These are phyloP conservation scores for Dicaeum eximium DNA, from an alignment of 2,113 vertebrate genomes.

Conservation along the genomic window DNA sequence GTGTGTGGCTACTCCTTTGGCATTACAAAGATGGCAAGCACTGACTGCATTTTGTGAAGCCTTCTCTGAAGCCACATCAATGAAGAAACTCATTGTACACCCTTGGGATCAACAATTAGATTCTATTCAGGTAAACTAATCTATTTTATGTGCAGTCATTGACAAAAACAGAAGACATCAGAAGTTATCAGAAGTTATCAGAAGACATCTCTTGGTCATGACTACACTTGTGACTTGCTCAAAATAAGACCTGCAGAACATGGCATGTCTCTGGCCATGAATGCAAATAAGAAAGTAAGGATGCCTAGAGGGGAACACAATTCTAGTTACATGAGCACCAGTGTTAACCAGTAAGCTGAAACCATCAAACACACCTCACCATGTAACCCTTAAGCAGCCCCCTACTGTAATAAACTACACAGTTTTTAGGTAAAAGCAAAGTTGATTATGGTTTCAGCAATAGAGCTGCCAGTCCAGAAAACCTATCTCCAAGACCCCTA, in stretches of 20 bases:
- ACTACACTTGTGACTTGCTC: neutral
- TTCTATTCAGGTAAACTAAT: slow-evolving; percentile 34
- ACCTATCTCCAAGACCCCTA: neutral
- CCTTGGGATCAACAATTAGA: neutral
- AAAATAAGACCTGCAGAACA: neutral
- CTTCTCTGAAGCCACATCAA: neutral
- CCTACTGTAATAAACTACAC: neutral
- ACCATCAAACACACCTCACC: neutral
- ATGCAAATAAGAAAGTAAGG: neutral
- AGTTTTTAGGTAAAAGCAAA: neutral
- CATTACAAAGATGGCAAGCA: neutral
- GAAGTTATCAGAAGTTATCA: slow-evolving; percentile 12
- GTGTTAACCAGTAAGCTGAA: neutral
- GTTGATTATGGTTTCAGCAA: neutral
- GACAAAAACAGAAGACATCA: slow-evolving; percentile 33
- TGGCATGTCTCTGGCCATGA: neutral
- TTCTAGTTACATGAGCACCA: neutral
- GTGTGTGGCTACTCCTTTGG: neutral
- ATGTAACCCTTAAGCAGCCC: neutral
- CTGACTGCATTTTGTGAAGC: neutral
- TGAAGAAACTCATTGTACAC: neutral
- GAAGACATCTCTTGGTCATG: slow-evolving; percentile 6
- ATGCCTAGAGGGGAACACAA: neutral
- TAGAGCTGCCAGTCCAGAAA: neutral
- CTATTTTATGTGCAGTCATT: slow-evolving; percentile 24